Evolutionary conservation across 2,797 vertebrate genomes (phyloP).

Genomic region (Columba guinea): DNA sequence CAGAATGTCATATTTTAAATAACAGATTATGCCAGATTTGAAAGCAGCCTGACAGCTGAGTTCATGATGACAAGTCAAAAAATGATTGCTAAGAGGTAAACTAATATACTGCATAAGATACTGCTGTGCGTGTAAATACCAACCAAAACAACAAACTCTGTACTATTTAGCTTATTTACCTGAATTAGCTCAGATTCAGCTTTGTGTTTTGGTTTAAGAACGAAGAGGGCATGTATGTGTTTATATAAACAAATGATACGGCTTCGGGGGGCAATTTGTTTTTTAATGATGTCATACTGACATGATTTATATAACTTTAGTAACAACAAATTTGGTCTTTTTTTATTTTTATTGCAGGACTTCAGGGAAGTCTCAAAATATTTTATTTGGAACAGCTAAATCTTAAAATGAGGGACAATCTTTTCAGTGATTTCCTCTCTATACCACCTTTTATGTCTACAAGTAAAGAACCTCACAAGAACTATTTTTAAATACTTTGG

Average conservation of each 20-base stretch:
- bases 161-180: background rate
- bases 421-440: background rate
- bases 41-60: background rate
- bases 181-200: background rate
- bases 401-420: background rate
- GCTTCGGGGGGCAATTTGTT: background rate
- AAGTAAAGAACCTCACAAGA: rapidly evolving
- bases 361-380: background rate
- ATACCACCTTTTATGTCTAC: background rate
- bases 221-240: background rate
- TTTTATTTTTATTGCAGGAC: background rate
- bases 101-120: background rate
- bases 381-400: background rate
- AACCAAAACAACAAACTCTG: background rate
- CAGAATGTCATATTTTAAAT: background rate
- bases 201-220: background rate
- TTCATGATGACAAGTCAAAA: background rate
- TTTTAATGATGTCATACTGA: background rate
- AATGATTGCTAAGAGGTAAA: background rate
- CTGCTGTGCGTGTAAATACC: background rate
- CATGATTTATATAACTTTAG: background rate
- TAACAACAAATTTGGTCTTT: background rate
- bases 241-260: background rate
- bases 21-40: background rate
- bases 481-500: background rate